Percentiles rank a stretch among this genome's conserved stretches.
These are phyloP conservation scores for Lysandra bellargus DNA, from an alignment of 2,888 invertebrate genomes.

Conservation along the genomic window DNA sequence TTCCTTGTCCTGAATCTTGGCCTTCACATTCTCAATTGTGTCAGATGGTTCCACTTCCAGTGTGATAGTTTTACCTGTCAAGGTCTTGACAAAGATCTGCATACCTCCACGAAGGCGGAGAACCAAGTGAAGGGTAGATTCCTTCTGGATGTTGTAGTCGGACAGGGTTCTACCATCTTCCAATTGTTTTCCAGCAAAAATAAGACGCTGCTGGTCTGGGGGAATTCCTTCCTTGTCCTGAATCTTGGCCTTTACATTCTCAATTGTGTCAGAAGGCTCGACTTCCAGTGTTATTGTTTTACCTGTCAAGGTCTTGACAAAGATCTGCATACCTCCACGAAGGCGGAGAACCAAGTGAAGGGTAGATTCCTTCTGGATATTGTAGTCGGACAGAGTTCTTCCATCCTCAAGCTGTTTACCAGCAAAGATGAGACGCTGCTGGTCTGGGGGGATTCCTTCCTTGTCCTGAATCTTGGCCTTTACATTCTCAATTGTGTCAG, in stretches of 20 bases:
- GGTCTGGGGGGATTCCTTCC: conserved; percentile 50
- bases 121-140: conserved; percentile 62
- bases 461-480: conserved; percentile 47
- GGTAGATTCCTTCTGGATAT: conserved; percentile 49
- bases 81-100: conserved; percentile 57
- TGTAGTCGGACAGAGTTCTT: conserved; percentile 47
- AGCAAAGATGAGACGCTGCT: conserved; percentile 48
- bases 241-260: conserved; percentile 67
- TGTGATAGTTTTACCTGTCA: conserved; percentile 56
- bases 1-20: conserved; percentile 57
- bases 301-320: conserved; percentile 92
- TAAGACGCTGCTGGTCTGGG: conserved; percentile 63
- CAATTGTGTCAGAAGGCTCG: conserved; percentile 62
- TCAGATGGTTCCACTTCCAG: conserved; percentile 53
- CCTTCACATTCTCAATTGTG: conserved; percentile 56
- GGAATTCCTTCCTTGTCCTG: conserved; percentile 68
- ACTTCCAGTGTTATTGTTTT: conserved; percentile 88
- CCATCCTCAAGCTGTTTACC: conserved; percentile 49
- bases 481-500: conserved; percentile 49
- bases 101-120: conserved; percentile 54
- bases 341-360: conserved; percentile 48
- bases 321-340: conserved; percentile 86
- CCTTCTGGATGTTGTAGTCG: conserved; percentile 68
- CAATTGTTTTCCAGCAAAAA: conserved; percentile 66
- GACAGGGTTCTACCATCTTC: conserved; percentile 67